Percentiles rank a stretch among this genome's conserved stretches.
Evolutionary conservation across 2,797 vertebrate genomes (phyloP).

Genomic region (Myoxocephalus aenaeus): DNA sequence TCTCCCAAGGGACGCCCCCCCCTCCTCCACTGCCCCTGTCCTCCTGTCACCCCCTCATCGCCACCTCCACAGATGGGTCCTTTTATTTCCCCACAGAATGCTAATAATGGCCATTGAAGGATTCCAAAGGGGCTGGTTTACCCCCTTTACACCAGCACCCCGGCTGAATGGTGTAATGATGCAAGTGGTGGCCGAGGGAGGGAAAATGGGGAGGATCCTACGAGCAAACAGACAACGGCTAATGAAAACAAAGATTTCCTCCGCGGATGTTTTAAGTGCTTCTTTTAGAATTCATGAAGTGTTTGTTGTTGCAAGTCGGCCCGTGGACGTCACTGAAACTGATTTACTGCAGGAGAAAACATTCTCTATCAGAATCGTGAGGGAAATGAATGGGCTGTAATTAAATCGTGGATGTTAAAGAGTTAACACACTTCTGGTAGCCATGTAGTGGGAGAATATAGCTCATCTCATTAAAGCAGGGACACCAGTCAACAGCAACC

Average conservation of each 20-base stretch:
- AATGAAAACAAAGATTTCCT: conserved; percentile 63
- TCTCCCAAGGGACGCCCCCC: conserved; percentile 64
- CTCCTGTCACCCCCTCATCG: conserved; percentile 78
- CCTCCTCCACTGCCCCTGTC: conserved; percentile 43
- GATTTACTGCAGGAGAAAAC: conserved; percentile 2
- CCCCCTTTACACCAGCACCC: conserved; percentile 51
- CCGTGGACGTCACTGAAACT: conserved; percentile 21
- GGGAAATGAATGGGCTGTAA: conserved; percentile 58
- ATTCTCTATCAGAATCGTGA: conserved; percentile 18
- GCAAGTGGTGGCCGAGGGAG: conserved; percentile 71
- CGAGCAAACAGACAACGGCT: conserved; percentile 57
- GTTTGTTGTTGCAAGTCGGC: neutral
- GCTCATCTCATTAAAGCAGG: conserved; percentile 50
- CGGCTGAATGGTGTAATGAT: conserved; percentile 71
- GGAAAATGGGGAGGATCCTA: conserved; percentile 46
- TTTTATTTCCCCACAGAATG: conserved; percentile 84
- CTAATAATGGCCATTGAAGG: conserved; percentile 82
- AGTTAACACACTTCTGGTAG: conserved; percentile 48
- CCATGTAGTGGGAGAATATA: conserved; percentile 59
- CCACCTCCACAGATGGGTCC: conserved; percentile 84
- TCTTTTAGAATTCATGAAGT: conserved; percentile 51
- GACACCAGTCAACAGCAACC: conserved; percentile 41
- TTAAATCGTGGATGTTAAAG: conserved; percentile 53
- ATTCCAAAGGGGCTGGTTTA: conserved; percentile 77
- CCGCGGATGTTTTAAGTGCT: conserved; percentile 50